Base-by-base conservation (phyloP, 2,888 invertebrate genomes). In the Conops quadrifasciatus region DNA sequence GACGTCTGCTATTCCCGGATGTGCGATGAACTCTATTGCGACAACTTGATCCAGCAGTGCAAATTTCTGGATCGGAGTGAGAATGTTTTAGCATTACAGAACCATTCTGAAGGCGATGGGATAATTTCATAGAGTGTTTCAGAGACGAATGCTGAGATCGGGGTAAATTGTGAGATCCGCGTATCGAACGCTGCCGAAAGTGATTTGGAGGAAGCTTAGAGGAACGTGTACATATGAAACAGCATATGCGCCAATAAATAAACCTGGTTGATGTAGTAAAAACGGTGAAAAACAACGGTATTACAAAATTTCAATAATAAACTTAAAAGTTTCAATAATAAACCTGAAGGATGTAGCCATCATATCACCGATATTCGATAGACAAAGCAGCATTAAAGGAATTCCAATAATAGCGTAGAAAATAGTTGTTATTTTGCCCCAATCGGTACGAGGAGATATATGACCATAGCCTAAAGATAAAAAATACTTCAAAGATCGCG, bases 401-500 rank as follows among this genome's bases (percentile, higher is more conserved):
- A 97, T 97, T 62, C 95, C 97, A 76, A 97, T 89, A 82, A 97
- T 96, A 28, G 97, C 97, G 87, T 97, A 97, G 84, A 97, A 93
- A 81, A 97, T 97, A 16, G 97, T 97, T 76, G 95, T 93, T 76
- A 97, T 93, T 87, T 97, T 97, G 56, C 97, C 97, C 83, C 93
- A 93, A 80, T 93, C 91, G 0, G 97, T 97, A 87, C 95, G 96
- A 1, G 97, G 97, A 0, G 96, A 93, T 73, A 97, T 96, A 85
- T 97, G 96, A 9, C 97, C 97, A 85, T 97, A 97, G 49, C 97
- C 96, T 67, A 16, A 26, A 47, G 11, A 1, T 60, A 28, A 2
- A 28, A n/a, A n/a, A n/a, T n/a, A n/a, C n/a, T n/a, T n/a, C n/a
- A n/a, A 7, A 36, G 4, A 36, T 7, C 36, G 36, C 4, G 9